Conservation (phyloP, 2,888 invertebrate genomes). For the Sphecodes monilicornis region DNA sequence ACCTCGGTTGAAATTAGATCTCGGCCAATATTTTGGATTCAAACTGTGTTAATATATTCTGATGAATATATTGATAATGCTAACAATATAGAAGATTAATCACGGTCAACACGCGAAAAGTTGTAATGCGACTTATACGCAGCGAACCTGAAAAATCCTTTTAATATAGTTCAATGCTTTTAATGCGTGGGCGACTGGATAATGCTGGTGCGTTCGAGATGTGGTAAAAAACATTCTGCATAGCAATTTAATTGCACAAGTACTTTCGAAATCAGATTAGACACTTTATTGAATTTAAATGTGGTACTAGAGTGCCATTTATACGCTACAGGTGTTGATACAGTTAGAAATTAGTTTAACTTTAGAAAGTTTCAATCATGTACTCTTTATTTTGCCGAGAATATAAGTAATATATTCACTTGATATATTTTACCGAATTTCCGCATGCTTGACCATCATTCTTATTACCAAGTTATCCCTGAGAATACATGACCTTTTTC, state of each 20-base stretch:
- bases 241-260: background rate
- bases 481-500: no score
- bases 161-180: background rate
- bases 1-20: background rate
- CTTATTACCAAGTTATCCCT: background rate
- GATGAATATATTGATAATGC: no score
- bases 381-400: background rate
- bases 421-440: constrained; percentile 5
- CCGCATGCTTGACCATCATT: constrained; percentile 5
- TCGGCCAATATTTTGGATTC: background rate
- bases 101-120: background rate
- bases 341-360: background rate
- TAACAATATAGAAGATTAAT: background rate
- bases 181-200: background rate
- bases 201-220: background rate
- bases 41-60: background rate
- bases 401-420: background rate
- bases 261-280: background rate
- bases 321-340: background rate
- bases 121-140: background rate
- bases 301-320: background rate
- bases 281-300: background rate
- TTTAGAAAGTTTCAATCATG: background rate
- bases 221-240: background rate
- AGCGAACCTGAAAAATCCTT: background rate